A percentile compares a stretch with the other conserved stretches of the same genome.
Conservation (phyloP, 1,140 invertebrate genomes). For the Lysiphlebus fabarum region DNA sequence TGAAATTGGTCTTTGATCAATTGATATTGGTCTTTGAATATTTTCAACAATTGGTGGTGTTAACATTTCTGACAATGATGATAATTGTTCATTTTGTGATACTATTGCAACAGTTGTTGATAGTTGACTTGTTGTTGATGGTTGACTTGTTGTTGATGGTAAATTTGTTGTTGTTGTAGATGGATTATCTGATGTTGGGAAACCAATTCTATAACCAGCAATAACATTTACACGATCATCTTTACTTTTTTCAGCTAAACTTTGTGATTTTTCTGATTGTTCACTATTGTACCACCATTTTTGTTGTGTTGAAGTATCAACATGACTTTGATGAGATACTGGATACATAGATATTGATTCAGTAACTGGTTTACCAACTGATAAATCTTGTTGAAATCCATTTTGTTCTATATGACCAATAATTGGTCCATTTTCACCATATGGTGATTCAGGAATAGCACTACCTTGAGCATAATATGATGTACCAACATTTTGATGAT, state of each 20-base stretch:
- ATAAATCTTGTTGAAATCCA: conserved; percentile 6
- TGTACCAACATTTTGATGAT: conserved; percentile 60
- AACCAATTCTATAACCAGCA: conserved; percentile 22
- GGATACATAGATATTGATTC: background rate
- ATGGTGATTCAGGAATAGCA: conserved; percentile 51
- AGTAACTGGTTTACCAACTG: conserved; percentile 27
- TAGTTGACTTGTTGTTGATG: conserved; percentile 16
- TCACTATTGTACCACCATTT: conserved; percentile 20
- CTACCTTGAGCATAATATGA: conserved; percentile 50
- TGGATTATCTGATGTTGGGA: conserved; percentile 16
- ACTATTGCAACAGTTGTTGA: conserved; percentile 9
- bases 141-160: background rate
- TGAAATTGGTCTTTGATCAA: conserved; percentile 20
- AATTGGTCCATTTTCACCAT: conserved; percentile 30
- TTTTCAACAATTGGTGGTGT: conserved; percentile 41
- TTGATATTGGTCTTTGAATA: conserved; percentile 28
- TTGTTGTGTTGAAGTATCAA: background rate
- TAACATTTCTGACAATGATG: conserved; percentile 42
- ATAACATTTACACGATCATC: conserved; percentile 18
- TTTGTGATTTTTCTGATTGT: conserved; percentile 16
- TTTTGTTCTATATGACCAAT: background rate
- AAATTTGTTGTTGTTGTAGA: background rate
- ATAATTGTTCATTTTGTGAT: conserved; percentile 29
- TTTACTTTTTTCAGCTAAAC: conserved; percentile 13
- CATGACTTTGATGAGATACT: conserved; percentile 1